Evolutionary conservation across 2,797 vertebrate genomes (phyloP), one percentile per base, ranked within the genome.

Genomic region (Enteromius argenteus): DNA sequence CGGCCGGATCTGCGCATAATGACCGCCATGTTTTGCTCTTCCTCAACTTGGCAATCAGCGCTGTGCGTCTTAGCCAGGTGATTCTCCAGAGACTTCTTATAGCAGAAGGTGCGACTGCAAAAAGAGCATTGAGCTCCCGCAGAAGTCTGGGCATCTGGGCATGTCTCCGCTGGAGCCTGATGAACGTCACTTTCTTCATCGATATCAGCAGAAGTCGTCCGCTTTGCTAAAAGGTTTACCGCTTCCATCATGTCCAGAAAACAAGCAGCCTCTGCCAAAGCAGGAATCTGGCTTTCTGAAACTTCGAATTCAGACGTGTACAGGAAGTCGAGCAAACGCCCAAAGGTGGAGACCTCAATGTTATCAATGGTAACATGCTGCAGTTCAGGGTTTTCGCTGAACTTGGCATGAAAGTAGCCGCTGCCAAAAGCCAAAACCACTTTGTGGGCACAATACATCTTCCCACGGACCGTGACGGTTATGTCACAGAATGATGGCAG

Each of bases 211-310:
- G 90, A 84, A 67, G 73, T 64, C 1, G 3, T 80, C 88, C 96
- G 95, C 0, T 92, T 94, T 37, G 93, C 95, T 58, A 99, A 91
- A 85, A 99, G 88, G 87, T 97, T 97, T 3, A 99, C 95, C 11
- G 97, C 94, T 69, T 99, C 97, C 90, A 97, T 98, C 93, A 99
- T 99, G 91, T 99, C 97, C 88, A 99, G 94, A 92, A 99, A 97
- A 53, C 96, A 96, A 14, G 98, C 98, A 0, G 97, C 97, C 91
- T 97, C 96, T n/a, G 96, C 91, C 32, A 99, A 93, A 85, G 96
- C 92, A 0, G 96, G 96, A 76, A 98, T 95, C 86, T 98, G 97
- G 46, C 92, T 94, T 85, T 97, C 96, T 85, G 95, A 92, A 5
- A 99, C 95, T 9, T 94, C 91, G 80, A 98, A 97, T 86, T 99